Evolutionary conservation across 2,888 invertebrate genomes (phyloP), one percentile per base, ranked within the genome.

Genomic region (Ligdia adustata): DNA sequence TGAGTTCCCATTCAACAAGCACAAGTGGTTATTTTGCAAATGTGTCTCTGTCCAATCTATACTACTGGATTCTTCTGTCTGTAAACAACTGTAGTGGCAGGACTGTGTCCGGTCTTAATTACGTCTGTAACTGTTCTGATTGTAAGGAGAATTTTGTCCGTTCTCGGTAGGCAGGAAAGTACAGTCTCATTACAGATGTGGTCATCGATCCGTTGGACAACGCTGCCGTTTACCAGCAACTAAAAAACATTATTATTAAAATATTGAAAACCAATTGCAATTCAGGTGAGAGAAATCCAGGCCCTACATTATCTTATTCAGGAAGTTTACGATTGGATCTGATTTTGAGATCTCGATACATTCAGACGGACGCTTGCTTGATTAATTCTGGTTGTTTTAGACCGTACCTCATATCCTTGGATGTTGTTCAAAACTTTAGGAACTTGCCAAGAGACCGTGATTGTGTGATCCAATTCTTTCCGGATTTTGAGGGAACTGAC

Each of bases 211-310:
- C 72, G 79, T 52, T 81, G 67, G 0, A 80, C 71, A 0, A 72
- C 46, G 2, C 68, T 62, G 0, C 79, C 82, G 32, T 81, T 77
- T 2, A 81, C 67, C 27, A 77, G 56, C n/a, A 83, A 39, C 85
- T 84, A 64, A 64, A 52, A 6, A 2, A 4, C 12, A 28, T 2
- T 27, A 12, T 3, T 11, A n/a, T n/a, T n/a, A n/a, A n/a, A n/a
- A n/a, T n/a, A n/a, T n/a, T n/a, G n/a, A n/a, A n/a, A n/a, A n/a
- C n/a, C n/a, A n/a, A n/a, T n/a, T n/a, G n/a, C n/a, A n/a, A n/a
- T n/a, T n/a, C n/a, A n/a, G n/a, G n/a, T n/a, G n/a, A n/a, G n/a
- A n/a, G n/a, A n/a, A n/a, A n/a, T n/a, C n/a, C n/a, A n/a, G n/a
- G n/a, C n/a, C n/a, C n/a, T n/a, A n/a, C n/a, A n/a, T n/a, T n/a